Evolutionary conservation across 2,113 vertebrate genomes (phyloP), one percentile per base, ranked within the genome.

Genomic region (Siniperca knerii): DNA sequence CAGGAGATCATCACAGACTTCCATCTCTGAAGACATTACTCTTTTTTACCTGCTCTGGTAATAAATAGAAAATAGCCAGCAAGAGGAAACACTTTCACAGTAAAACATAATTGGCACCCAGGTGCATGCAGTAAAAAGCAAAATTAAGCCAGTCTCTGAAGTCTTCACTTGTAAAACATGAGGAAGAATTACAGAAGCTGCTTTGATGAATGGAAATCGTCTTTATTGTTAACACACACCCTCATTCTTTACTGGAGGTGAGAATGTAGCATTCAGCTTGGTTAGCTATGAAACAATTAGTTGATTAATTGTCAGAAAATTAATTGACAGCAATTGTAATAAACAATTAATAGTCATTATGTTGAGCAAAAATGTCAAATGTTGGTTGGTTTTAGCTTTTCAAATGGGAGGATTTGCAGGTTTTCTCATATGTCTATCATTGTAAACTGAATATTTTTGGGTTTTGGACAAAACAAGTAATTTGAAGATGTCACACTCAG

Each of bases 21-120:
- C 72, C 64, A 21, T 68, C 77, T 77, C 79, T 75, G 65, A 75
- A 72, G 67, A 62, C 9, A 78, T 48, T 11, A 44, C 35, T 65
- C 29, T 40, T 73, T 64, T 81, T 61, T 73, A 86, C 77, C 71
- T 67, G 74, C 57, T 77, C 16, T 74, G 29, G 15, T 81, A 70
- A 84, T 85, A 50, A 86, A 74, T 23, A 54, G 61, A 60, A 90
- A 90, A 89, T n/a, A 83, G 72, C 73, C 33, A 54, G 40, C 42
- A 52, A 80, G 48, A 81, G 66, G 33, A 91, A 80, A 91, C 82
- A 92, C 91, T 91, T 94, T 84, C 77, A 77, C 89, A 71, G 78
- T 84, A 90, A 93, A 91, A 88, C 74, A 74, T 92, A 94, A 92
- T 90, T 86, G 79, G 85, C 81, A 78, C 25, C 87, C 89, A 90